A percentile compares a stretch with the other conserved stretches of the same genome.
Conservation (phyloP, 2,797 vertebrate species). For the Acanthurus lineatus region DNA sequence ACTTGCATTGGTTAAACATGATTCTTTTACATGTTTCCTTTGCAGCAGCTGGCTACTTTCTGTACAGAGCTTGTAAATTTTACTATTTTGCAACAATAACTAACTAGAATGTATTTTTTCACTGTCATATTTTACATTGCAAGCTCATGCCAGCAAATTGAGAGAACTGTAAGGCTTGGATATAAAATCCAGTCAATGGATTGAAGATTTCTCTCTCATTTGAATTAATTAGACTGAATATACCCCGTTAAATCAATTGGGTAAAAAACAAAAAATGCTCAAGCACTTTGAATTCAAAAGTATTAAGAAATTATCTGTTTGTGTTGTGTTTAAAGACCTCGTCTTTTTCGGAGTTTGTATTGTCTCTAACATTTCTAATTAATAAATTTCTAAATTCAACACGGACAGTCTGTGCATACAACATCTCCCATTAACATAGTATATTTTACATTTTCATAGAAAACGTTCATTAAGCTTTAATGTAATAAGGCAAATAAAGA, state of each 20-base stretch:
- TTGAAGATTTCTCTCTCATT: conserved; percentile 45
- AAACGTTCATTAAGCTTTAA: conserved; percentile 58
- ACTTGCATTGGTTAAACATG: conserved; percentile 42
- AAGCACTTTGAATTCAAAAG: conserved; percentile 78
- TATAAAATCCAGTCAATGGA: conserved; percentile 31
- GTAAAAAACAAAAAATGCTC: conserved; percentile 33
- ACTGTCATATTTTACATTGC: conserved; percentile 17
- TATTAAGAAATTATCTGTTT: conserved; percentile 50
- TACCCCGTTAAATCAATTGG: conserved; percentile 21
- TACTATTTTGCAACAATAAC: conserved; percentile 61
- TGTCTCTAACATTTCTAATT: conserved; percentile 56
- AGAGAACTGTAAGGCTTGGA: background rate
- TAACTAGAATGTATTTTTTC: conserved; percentile 63
- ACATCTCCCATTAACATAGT: conserved; percentile 51
- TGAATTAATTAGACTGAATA: conserved; percentile 47
- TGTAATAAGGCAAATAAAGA: conserved; percentile 51
- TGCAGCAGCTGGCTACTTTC: conserved; percentile 52
- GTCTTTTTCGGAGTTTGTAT: conserved; percentile 23
- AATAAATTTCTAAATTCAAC: conserved; percentile 19
- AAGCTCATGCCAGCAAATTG: conserved; percentile 6
- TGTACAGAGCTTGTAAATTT: conserved; percentile 69
- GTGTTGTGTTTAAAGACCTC: conserved; percentile 42
- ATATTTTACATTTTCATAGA: conserved; percentile 70
- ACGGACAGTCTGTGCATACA: conserved; percentile 30
- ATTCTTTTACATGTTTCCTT: conserved; percentile 55